Evolutionary conservation across 2,113 vertebrate genomes (phyloP), one percentile per base, ranked within the genome.

Genomic region (Cnemophilus loriae): DNA sequence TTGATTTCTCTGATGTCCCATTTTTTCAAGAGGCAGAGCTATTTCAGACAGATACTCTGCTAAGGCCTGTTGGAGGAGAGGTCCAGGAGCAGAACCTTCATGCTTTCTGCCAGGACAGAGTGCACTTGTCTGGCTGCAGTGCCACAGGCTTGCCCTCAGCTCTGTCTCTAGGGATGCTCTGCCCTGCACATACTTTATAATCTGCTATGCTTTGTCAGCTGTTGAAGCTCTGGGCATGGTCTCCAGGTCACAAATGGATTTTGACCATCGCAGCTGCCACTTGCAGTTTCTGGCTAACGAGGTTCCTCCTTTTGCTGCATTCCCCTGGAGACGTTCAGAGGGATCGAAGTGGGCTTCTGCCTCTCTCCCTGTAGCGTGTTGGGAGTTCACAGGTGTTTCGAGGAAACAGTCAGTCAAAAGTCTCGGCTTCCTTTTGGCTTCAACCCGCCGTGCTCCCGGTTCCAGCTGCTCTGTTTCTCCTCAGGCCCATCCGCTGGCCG

Each of bases 391-490:
- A 3, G 11, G 3, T 18, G 6, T 4, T 41, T 18, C 5, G 37
- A 52, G 44, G 52, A 26, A 37, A 8, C 7, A n/a, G 24, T 2
- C 52, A 7, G 1, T 8, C 35, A 16, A 3, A 56, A n/a, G 16
- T 33, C 67, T 21, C 32, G 3, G 19, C 16, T 32, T 47, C 46
- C 28, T 74, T 37, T 35, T 1, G 16, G 26, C 35, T 42, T 9
- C 46, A 24, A 10, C 52, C 9, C 8, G 1, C 28, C 32, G 5
- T 16, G 27, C 6, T n/a, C 5, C 0, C 0, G 12, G 26, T 14
- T 46, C 24, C 24, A 21, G 49, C 47, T 11, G 61, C n/a, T 21
- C 39, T 15, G 16, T 39, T 57, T 32, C 59, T 16, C 63, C 52
- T 37, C 47, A 7, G 0, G 8, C 11, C 30, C 47, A 5, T 15